phyloP scores from a whole-genome alignment of 2,113 vertebrate species.

The Siniperca knerii region DNA sequence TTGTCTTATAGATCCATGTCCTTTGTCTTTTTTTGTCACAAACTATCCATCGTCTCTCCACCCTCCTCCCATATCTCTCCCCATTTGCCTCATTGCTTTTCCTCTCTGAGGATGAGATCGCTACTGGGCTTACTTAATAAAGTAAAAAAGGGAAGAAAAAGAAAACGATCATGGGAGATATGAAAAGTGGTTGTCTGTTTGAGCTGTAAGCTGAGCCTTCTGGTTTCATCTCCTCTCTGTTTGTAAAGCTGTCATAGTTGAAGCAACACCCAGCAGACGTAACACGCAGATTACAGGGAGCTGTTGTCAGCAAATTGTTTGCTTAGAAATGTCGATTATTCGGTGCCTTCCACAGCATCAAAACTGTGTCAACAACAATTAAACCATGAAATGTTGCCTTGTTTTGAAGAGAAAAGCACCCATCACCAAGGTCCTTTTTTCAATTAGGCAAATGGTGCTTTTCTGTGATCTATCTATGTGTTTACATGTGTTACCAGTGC shows the following conservation, averaged over 20 bases:
- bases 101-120: slow-evolving; percentile 36
- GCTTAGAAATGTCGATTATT: slow-evolving; percentile 68
- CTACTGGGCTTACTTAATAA: slow-evolving; percentile 1
- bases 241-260: slow-evolving; percentile 70
- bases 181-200: slow-evolving; percentile 49
- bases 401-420: slow-evolving; percentile 44
- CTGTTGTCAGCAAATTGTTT: slow-evolving; percentile 71
- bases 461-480: slow-evolving; percentile 30
- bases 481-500: slow-evolving; percentile 8
- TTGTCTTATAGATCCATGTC: slow-evolving; percentile 64
- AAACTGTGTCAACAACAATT: slow-evolving; percentile 70
- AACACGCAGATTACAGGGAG: slow-evolving; percentile 65
- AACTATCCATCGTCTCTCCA: slow-evolving; percentile 56
- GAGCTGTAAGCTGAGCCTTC: slow-evolving; percentile 59
- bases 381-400: slow-evolving; percentile 48
- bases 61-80: slow-evolving; percentile 1
- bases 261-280: slow-evolving; percentile 61
- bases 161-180: slow-evolving; percentile 28
- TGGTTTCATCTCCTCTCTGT: slow-evolving; percentile 64
- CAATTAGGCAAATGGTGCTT: slow-evolving; percentile 40
- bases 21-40: slow-evolving; percentile 65
- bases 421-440: slow-evolving; percentile 39
- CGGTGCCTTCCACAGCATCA: slow-evolving; percentile 31
- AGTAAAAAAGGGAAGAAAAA: not conserved
- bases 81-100: slow-evolving; percentile 37